Evolutionary conservation across 2,113 vertebrate genomes (phyloP).

Genomic region (Guaruba guarouba): DNA sequence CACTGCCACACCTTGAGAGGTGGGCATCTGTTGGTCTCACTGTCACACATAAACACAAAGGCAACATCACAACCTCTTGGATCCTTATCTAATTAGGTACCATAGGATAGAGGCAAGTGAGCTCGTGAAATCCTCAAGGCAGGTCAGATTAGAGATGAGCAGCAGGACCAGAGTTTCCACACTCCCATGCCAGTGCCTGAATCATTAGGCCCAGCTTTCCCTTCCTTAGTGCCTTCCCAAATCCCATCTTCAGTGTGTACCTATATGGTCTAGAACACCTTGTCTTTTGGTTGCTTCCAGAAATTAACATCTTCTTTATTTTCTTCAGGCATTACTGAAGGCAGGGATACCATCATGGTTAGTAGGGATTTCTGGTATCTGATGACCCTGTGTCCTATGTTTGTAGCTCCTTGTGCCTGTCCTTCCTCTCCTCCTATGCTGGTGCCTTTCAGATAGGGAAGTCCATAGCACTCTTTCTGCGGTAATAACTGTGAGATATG

Average conservation of each 20-base stretch:
- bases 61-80: not conserved
- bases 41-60: not conserved
- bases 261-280: not conserved
- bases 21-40: not conserved
- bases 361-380: not conserved
- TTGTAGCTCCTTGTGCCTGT: not conserved
- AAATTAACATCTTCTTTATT: not conserved
- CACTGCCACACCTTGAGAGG: not conserved
- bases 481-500: not conserved
- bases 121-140: not conserved
- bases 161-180: not conserved
- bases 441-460: not conserved
- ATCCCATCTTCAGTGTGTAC: not conserved
- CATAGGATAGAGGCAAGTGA: not conserved
- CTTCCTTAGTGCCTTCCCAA: not conserved
- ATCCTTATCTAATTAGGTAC: not conserved
- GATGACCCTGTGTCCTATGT: not conserved
- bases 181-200: rapidly evolving
- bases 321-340: not conserved
- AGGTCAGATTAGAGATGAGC: not conserved
- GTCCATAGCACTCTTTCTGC: not conserved
- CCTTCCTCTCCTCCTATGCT: not conserved
- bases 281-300: not conserved
- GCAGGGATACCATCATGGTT: not conserved
- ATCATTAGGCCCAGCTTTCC: not conserved